Percentiles rank a stretch among this genome's conserved stretches.
phyloP scores from a whole-genome alignment of 2,797 vertebrate species.

The Gymnopithys bicolor region DNA sequence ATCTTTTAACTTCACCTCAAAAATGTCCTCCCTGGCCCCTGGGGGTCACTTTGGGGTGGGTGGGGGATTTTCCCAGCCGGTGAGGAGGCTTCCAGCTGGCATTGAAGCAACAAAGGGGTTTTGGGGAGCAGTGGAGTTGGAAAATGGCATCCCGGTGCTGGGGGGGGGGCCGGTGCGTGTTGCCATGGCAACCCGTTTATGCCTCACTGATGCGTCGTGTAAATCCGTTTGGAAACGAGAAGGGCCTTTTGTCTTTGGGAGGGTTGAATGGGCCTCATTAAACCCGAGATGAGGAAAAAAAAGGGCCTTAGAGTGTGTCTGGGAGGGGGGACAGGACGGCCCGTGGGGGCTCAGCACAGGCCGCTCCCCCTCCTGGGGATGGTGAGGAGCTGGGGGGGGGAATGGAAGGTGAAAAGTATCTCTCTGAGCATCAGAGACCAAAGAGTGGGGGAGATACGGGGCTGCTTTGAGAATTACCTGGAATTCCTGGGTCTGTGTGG shows the following conservation, averaged over 20 bases:
- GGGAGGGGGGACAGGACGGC: not conserved
- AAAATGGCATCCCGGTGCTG: slow-evolving; percentile 26
- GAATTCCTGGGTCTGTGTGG: not conserved
- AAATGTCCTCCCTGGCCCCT: not conserved
- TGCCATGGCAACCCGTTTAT: slow-evolving; percentile 88
- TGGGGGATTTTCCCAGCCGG: not conserved
- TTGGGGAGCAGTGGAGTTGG: slow-evolving; percentile 10
- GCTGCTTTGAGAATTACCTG: not conserved
- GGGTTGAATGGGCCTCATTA: slow-evolving; percentile 75
- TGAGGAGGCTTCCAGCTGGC: not conserved
- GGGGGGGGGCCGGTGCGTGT: slow-evolving; percentile 71
- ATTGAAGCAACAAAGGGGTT: not conserved
- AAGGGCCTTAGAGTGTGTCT: slow-evolving; percentile 68
- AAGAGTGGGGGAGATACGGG: not conserved
- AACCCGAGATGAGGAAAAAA: slow-evolving; percentile 75
- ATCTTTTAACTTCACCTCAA: not conserved
- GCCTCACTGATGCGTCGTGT: slow-evolving; percentile 91
- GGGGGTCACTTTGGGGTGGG: not conserved
- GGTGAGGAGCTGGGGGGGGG: not conserved
- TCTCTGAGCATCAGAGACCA: not conserved
- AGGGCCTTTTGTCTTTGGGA: slow-evolving; percentile 87
- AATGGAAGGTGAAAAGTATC: not conserved
- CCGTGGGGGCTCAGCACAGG: not conserved
- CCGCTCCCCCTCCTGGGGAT: not conserved
- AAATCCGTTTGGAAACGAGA: slow-evolving; percentile 91